Evolutionary conservation across 2,797 vertebrate species (phyloP).

Genomic region (Heteromormyrus szaboi): DNA sequence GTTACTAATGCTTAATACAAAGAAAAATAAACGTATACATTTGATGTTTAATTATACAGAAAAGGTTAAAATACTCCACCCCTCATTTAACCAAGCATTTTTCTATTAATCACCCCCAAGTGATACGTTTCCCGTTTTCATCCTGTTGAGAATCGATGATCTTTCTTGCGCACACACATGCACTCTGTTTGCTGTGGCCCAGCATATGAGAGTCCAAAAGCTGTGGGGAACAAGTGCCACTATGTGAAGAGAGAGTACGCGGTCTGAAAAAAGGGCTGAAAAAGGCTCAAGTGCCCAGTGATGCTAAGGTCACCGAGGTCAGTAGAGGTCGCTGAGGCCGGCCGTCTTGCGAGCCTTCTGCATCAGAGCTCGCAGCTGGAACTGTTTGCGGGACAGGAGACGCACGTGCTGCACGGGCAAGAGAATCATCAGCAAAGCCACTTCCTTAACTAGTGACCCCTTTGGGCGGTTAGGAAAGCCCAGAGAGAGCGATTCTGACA

Average conservation of each 20-base stretch:
- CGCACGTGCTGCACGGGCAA: slow-evolving; percentile 78
- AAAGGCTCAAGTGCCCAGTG: background rate
- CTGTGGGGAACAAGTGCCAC: background rate
- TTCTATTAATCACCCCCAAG: background rate
- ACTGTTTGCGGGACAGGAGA: slow-evolving; percentile 95
- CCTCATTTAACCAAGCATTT: background rate
- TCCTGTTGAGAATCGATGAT: background rate
- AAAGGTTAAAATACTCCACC: background rate
- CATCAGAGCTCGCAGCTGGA: slow-evolving; percentile 96
- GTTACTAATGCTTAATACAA: background rate
- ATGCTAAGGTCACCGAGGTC: slow-evolving; percentile 42
- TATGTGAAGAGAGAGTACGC: background rate
- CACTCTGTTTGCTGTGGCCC: background rate
- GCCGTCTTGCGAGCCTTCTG: slow-evolving; percentile 98
- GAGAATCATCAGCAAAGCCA: slow-evolving; percentile 2
- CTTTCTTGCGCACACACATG: background rate
- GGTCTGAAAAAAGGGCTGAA: background rate
- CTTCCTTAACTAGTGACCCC: background rate
- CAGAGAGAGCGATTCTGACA: background rate
- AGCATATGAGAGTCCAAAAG: background rate
- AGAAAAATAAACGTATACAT: background rate
- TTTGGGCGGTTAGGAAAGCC: background rate
- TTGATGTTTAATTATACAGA: background rate
- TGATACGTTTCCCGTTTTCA: background rate
- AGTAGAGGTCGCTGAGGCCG: slow-evolving; percentile 96